These are phyloP conservation scores for Pristiophorus japonicus DNA, from an alignment of 2,113 vertebrate genomes.

Conservation along the genomic window DNA sequence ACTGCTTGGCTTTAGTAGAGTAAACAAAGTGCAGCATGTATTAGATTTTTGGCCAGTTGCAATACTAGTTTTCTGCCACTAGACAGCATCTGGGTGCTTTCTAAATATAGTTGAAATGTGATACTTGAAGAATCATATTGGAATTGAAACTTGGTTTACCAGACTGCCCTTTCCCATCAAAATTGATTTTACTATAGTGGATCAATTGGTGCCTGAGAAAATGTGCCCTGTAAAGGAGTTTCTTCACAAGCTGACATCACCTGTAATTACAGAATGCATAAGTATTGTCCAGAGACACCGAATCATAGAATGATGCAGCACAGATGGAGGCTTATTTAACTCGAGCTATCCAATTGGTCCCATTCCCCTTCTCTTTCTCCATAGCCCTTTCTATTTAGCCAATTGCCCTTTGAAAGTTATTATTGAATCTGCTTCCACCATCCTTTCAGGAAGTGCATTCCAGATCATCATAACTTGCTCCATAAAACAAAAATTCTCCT, in stretches of 20 bases:
- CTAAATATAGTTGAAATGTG: neutral
- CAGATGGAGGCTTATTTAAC: neutral
- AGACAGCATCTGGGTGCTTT: neutral
- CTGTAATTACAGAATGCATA: neutral
- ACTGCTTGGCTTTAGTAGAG: neutral
- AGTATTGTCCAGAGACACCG: neutral
- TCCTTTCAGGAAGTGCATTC: neutral
- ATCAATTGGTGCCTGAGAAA: neutral
- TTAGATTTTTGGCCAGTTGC: neutral
- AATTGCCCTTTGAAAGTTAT: neutral
- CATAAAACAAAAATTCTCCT: neutral
- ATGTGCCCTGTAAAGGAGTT: neutral
- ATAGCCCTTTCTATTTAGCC: neutral
- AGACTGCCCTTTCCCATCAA: neutral
- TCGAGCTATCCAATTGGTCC: neutral
- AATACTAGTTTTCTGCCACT: slow-evolving; percentile 11
- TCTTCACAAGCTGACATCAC: neutral
- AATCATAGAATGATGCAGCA: neutral
- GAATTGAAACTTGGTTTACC: neutral
- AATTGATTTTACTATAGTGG: neutral
- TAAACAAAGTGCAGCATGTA: neutral
- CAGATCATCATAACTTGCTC: neutral
- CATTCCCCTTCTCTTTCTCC: neutral
- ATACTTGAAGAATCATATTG: neutral
- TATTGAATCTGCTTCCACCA: neutral